Evolutionary conservation across 2,797 vertebrate species (phyloP), one percentile per base, ranked within the genome.

Genomic region (Enteromius trimaculatus): DNA sequence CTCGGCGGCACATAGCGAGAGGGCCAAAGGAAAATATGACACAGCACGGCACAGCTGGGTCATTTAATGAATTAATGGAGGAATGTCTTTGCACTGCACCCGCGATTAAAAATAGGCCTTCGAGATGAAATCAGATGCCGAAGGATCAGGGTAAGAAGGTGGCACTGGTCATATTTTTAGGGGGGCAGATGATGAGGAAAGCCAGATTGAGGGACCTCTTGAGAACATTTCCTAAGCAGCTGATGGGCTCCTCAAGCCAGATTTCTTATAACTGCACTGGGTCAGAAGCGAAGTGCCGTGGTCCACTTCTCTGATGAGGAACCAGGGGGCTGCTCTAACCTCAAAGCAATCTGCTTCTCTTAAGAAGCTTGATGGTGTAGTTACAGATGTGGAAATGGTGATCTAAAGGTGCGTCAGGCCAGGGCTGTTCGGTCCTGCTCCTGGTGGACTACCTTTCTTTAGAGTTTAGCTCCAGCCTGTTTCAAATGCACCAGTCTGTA

Each of bases 101-200:
- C 86, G 34, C n/a, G 83, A 88, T 91, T 94, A 93, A 90, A 93
- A 93, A 93, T 94, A 94, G 92, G 80, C 81, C 84, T 80, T 86
- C 86, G 74, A 90, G 88, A 89, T 89, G 92, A 90, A 94, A 95
- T 92, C 71, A 84, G 92, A 95, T 87, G 91, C 93, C 83, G 26
- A n/a, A 79, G 87, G 91, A 91, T 88, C 81, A 86, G 88, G 89
- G 91, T 90, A 92, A 93, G 90, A 92, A 89, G 92, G 89, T 83
- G 85, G 89, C 87, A 88, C 80, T 65, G 42, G 64, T 62, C 42
- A 88, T 94, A 94, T 91, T 91, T 90, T 93, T 94, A 93, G 91
- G 83, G 80, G 74, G 78, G 34, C 19, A 84, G 77, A 39, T 60
- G 37, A 80, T 60, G 60, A 70, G 69, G 66, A 66, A 81, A 82